These are phyloP conservation scores for Tinamus major DNA, from an alignment of 2,797 vertebrate species.

Conservation along the genomic window DNA sequence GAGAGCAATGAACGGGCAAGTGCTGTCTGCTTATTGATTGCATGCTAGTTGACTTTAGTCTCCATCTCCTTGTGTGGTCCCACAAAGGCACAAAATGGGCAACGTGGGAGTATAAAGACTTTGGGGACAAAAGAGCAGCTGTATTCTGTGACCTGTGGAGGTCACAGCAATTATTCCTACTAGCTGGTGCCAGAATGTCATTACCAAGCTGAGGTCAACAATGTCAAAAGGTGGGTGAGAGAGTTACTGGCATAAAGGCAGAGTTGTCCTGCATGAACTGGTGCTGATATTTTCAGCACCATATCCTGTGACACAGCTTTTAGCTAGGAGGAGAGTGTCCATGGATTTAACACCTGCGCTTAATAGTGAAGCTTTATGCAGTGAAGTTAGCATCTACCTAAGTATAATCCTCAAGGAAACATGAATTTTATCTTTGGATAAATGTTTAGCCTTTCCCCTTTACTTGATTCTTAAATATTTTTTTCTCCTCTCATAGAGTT, in stretches of 20 bases:
- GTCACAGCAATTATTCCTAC: slow-evolving; percentile 11
- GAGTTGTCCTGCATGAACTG: not conserved
- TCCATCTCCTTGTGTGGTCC: not conserved
- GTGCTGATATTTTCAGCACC: not conserved
- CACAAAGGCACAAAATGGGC: not conserved
- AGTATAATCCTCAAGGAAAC: not conserved
- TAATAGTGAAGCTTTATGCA: not conserved
- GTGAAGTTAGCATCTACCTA: not conserved
- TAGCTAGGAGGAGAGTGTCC: not conserved
- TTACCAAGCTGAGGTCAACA: not conserved
- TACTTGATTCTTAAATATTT: not conserved
- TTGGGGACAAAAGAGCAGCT: slow-evolving; percentile 1
- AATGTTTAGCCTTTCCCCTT: slow-evolving; percentile 9
- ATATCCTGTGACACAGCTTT: not conserved
- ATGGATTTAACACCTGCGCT: not conserved
- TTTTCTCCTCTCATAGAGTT: not conserved
- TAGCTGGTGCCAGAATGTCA: not conserved
- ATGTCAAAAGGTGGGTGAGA: not conserved
- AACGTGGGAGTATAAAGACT: not conserved
- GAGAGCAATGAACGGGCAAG: not conserved
- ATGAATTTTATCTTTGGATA: not conserved
- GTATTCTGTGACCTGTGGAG: slow-evolving; percentile 18
- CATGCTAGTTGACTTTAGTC: not conserved
- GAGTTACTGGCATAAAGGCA: not conserved
- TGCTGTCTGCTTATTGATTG: slow-evolving; percentile 44